Conservation (phyloP, 2,888 invertebrate genomes). For the Steinernema scapterisci region DNA sequence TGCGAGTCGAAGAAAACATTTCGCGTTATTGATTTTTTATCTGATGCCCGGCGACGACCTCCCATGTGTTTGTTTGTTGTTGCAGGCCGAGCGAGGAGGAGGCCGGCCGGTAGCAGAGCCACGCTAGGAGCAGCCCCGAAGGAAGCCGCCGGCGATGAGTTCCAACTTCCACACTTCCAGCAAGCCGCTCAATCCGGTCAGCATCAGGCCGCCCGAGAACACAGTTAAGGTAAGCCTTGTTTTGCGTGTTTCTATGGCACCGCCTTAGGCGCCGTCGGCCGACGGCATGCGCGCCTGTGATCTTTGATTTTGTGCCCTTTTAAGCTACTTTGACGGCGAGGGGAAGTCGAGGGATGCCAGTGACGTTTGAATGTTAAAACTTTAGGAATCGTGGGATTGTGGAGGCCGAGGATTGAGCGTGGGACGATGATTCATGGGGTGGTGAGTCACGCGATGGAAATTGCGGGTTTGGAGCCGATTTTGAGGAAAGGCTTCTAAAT, state of each 20-base stretch:
- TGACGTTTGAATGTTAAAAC: too few relatives aligned
- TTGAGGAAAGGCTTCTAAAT: too few relatives aligned
- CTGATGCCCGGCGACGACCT: neutral
- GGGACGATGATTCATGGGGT: too few relatives aligned
- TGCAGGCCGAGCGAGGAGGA: neutral
- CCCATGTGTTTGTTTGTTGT: conserved; percentile 20
- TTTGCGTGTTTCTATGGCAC: neutral
- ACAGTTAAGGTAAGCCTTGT: conserved; percentile 50
- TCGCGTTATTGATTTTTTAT: conserved; percentile 30
- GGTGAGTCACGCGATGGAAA: too few relatives aligned
- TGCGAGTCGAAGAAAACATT: conserved; percentile 1
- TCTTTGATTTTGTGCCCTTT: neutral
- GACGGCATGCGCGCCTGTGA: too few relatives aligned
- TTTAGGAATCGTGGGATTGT: too few relatives aligned
- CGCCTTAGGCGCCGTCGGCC: too few relatives aligned
- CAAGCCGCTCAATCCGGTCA: conserved; percentile 58
- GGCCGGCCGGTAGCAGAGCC: neutral
- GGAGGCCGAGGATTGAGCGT: too few relatives aligned
- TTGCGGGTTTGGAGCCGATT: too few relatives aligned
- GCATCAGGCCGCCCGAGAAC: conserved; percentile 55
- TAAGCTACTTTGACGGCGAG: too few relatives aligned
- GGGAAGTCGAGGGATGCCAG: too few relatives aligned
- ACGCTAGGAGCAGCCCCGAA: neutral
- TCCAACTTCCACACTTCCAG: conserved; percentile 46
- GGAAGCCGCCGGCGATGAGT: neutral